These are phyloP conservation scores for Subacronicta megacephala DNA, from an alignment of 2,888 invertebrate genomes.

Conservation along the genomic window DNA sequence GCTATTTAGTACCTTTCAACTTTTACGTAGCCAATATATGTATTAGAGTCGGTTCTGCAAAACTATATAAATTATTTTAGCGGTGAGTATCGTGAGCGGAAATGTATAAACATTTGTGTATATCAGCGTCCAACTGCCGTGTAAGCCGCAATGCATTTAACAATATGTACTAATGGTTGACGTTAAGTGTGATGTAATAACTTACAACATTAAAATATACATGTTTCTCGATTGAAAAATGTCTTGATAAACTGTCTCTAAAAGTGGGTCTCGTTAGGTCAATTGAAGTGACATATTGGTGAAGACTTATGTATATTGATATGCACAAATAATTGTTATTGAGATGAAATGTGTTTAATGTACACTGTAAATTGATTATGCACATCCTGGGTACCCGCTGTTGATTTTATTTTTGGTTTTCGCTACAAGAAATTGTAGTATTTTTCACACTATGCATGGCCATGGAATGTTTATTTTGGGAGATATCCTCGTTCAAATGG, in stretches of 20 bases:
- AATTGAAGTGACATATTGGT: constrained; percentile 79
- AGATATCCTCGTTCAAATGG: constrained; percentile 54
- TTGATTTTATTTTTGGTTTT: constrained; percentile 73
- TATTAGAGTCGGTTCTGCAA: constrained; percentile 23
- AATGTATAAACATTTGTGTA: constrained; percentile 46
- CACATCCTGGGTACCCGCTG: constrained; percentile 81
- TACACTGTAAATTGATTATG: constrained; percentile 83
- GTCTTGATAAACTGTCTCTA: constrained; percentile 52
- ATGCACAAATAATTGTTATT: constrained; percentile 64
- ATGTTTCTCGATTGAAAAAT: constrained; percentile 55
- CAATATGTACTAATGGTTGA: constrained; percentile 85
- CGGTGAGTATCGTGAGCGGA: constrained; percentile 38
- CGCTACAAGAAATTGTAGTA: constrained; percentile 77
- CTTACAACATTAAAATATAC: constrained; percentile 46
- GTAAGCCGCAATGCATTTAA: constrained; percentile 84
- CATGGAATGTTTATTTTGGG: constrained; percentile 77
- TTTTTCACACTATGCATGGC: constrained; percentile 83
- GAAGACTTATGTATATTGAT: constrained; percentile 66
- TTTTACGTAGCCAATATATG: constrained; percentile 36
- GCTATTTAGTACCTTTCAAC: constrained; percentile 46
- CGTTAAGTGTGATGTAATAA: constrained; percentile 63
- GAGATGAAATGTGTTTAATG: constrained; percentile 66
- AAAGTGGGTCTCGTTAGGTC: constrained; percentile 64
- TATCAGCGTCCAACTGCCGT: constrained; percentile 71
- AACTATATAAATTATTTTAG: constrained; percentile 12